These are phyloP conservation scores for Mythimna impura DNA, from an alignment of 2,888 invertebrate species.

Conservation along the genomic window DNA sequence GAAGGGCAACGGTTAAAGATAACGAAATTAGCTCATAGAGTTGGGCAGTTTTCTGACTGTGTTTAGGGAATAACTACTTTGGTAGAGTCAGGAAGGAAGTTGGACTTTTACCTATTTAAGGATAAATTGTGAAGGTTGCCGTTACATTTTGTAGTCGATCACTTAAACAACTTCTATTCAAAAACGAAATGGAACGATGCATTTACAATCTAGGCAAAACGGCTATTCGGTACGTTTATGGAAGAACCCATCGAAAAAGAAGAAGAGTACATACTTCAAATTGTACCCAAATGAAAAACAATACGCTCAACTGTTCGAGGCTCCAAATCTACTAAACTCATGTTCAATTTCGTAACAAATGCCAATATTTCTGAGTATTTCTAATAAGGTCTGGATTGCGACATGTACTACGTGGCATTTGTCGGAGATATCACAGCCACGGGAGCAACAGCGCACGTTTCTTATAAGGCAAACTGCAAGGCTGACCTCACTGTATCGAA, in stretches of 20 bases:
- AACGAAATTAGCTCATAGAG: conserved; percentile 16
- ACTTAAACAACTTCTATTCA: background rate
- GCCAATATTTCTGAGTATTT: conserved; percentile 16
- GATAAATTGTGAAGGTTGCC: background rate
- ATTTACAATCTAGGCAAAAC: conserved; percentile 11
- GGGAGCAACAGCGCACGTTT: conserved; percentile 22
- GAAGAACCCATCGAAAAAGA: background rate
- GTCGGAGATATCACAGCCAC: conserved; percentile 23
- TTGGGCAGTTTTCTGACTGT: background rate
- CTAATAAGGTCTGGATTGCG: conserved; percentile 34
- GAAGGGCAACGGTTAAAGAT: conserved; percentile 23
- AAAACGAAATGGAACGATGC: background rate
- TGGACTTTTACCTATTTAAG: background rate
- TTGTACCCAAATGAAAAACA: background rate
- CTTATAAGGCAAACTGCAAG: conserved; percentile 52
- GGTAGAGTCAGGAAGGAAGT: background rate
- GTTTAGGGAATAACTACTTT: conserved; percentile 4
- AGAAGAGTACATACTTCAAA: background rate
- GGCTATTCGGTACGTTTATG: too few relatives aligned
- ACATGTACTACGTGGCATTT: conserved; percentile 36
- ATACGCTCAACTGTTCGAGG: background rate
- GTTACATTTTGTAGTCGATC: background rate
- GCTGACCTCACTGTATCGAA: conserved; percentile 41
- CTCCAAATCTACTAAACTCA: background rate
- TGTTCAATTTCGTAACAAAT: conserved; percentile 7